Conservation (phyloP, 2,113 vertebrate species). For the Carassius carassius region DNA sequence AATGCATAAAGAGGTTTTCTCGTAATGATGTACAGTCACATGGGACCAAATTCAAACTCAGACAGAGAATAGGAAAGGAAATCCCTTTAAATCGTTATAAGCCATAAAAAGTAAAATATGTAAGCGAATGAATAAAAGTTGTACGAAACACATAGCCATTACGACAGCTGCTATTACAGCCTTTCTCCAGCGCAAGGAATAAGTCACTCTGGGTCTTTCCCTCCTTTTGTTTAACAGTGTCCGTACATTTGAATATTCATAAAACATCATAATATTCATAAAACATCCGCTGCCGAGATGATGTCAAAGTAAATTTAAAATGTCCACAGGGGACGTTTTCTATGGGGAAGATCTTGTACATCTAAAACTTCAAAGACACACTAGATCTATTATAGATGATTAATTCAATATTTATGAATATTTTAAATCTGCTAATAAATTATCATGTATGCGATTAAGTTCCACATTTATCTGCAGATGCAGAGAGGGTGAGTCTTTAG, state of each 20-base stretch:
- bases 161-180: background rate
- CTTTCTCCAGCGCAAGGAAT: background rate
- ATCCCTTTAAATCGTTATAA: background rate
- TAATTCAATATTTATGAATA: slow-evolving; percentile 85
- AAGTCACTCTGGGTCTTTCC: slow-evolving; percentile 4
- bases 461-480: slow-evolving; percentile 70
- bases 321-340: slow-evolving; percentile 75
- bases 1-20: background rate
- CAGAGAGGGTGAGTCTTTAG: slow-evolving; percentile 33
- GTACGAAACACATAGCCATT: background rate
- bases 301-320: slow-evolving; percentile 74
- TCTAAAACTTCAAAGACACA: slow-evolving; percentile 78
- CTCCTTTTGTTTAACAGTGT: slow-evolving; percentile 63
- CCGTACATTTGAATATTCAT: slow-evolving; percentile 76
- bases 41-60: background rate
- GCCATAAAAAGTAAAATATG: background rate
- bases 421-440: slow-evolving; percentile 80
- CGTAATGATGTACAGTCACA: background rate
- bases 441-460: slow-evolving; percentile 78
- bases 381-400: slow-evolving; percentile 83
- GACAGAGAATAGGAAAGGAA: background rate
- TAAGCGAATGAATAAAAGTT: background rate
- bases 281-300: slow-evolving; percentile 63
- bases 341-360: slow-evolving; percentile 61
- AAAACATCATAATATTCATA: slow-evolving; percentile 75